Evolutionary conservation across 1,140 invertebrate species (phyloP).

Genomic region (Heliconius melpomene): DNA sequence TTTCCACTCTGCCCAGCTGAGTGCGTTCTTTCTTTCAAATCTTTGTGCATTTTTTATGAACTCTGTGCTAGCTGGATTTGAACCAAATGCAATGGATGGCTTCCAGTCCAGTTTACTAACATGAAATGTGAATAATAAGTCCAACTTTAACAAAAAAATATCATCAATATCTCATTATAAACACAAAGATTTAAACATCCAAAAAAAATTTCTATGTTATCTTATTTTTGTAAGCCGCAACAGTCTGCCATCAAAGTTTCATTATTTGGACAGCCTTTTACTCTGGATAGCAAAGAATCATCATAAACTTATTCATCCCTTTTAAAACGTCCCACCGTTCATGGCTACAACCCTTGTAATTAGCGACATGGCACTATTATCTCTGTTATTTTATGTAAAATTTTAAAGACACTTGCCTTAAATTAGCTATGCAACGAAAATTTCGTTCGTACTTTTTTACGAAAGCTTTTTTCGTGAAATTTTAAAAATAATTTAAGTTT

Average conservation of each 20-base stretch:
- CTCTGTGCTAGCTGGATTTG: conserved; percentile 48
- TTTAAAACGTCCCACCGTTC: conserved; percentile 49
- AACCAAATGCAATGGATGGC: conserved; percentile 53
- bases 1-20: conserved; percentile 63
- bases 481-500: conserved; percentile 63
- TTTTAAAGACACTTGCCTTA: conserved; percentile 35
- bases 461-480: background rate
- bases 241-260: conserved; percentile 20
- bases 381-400: conserved; percentile 19
- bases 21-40: conserved; percentile 73
- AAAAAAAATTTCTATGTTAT: background rate
- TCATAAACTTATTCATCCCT: conserved; percentile 64
- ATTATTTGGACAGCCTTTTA: conserved; percentile 49
- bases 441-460: background rate
- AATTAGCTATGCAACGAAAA: conserved; percentile 32
- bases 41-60: conserved; percentile 57
- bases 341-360: conserved; percentile 60
- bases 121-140: conserved; percentile 3
- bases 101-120: conserved; percentile 46
- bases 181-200: background rate
- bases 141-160: background rate
- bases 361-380: conserved; percentile 56
- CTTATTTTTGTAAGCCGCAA: background rate
- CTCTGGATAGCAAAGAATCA: conserved; percentile 53
- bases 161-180: background rate